Evolutionary conservation across 2,113 vertebrate genomes (phyloP), one percentile per base, ranked within the genome.

Genomic region (Notechis scutatus): DNA sequence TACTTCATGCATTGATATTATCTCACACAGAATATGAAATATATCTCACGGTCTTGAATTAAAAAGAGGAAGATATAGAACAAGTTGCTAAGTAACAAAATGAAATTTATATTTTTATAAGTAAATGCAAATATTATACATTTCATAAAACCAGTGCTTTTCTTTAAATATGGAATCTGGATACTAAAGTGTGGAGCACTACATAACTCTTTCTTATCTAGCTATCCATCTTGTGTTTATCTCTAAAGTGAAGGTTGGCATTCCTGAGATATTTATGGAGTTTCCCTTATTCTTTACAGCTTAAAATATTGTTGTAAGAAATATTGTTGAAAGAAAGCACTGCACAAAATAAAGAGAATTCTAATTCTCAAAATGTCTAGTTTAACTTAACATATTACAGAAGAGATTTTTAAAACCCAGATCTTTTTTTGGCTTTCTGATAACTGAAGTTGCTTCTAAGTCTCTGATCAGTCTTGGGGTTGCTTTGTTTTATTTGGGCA

Each of bases 311-410:
- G 39, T 85, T 57, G 29, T 90, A 42, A 45, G 45, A 45, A 45
- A 45, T 45, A 45, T 45, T 45, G 45, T 15, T 89, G 24, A 94
- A 95, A 94, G 92, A 47, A 20, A 88, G 42, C 85, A 52, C 90
- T 94, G 91, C 93, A 88, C 90, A 92, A 69, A 96, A 91, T 89
- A 81, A 64, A 47, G 1, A 45, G 94, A 90, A 87, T 91, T n/a
- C 8, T n/a, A 93, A 81, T 85, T 93, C 85, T 89, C 91, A 0
- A n/a, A 93, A 59, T 34, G 47, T 4, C 39, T 94, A 34, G 90
- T 85, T 74, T 59, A 89, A 85, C 8, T 2, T 6, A 10, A n/a
- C 7, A 21, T 24, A 50, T 55, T 15, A 24, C 26, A 45, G 4
- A 3, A 45, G 2, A 45, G 14, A n/a, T 29, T 52, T 50, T 5